Conservation (phyloP, 2,797 vertebrate species). For the Myoxocephalus aenaeus region DNA sequence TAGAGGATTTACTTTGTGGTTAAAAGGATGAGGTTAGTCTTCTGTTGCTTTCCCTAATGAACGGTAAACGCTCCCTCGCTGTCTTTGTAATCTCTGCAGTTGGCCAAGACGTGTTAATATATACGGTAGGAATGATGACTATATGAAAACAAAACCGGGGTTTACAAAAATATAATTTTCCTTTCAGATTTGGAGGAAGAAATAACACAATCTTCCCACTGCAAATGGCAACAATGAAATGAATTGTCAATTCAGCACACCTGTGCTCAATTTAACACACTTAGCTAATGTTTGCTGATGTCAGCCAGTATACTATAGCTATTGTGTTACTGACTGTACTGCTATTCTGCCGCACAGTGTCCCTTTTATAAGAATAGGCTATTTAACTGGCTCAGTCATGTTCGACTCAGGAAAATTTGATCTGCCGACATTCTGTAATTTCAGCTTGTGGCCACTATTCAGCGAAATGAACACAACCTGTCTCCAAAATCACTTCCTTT, state of each 20-base stretch:
- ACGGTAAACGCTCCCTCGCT: background rate
- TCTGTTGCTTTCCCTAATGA: background rate
- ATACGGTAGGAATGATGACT: background rate
- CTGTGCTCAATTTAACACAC: background rate
- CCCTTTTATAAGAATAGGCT: background rate
- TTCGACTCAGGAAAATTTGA: background rate
- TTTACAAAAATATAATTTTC: background rate
- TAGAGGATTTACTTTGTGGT: constrained; percentile 19
- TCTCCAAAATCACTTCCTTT: background rate
- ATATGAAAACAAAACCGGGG: background rate
- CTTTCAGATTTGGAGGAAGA: background rate
- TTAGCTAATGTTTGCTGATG: background rate
- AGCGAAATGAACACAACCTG: background rate
- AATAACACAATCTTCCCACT: background rate
- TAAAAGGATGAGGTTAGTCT: constrained; percentile 3
- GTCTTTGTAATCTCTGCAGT: background rate
- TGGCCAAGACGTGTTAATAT: background rate
- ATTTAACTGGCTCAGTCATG: background rate
- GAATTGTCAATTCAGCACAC: background rate
- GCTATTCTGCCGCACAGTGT: background rate
- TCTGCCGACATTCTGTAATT: background rate
- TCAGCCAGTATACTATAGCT: background rate
- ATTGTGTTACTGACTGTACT: background rate
- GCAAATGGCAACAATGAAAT: background rate
- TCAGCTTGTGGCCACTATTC: background rate